These are phyloP conservation scores for Perodicticus potto DNA, from an alignment of 2,797 vertebrate species.

Conservation along the genomic window DNA sequence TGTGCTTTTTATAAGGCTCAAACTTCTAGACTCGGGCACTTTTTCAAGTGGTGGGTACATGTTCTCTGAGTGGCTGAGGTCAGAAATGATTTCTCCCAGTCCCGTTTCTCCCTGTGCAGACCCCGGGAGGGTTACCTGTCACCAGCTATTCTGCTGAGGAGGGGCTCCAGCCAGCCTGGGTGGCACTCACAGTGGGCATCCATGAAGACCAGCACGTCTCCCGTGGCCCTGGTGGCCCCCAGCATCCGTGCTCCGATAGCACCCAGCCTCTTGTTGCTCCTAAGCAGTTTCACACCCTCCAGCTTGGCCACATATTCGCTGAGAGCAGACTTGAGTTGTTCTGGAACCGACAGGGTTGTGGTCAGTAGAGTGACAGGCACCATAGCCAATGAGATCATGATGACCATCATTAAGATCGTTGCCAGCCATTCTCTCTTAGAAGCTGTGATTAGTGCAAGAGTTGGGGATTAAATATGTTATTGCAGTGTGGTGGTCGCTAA, in stretches of 20 bases:
- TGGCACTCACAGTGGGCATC: slow-evolving; percentile 94
- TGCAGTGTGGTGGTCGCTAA: background rate
- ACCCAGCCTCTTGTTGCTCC: slow-evolving; percentile 92
- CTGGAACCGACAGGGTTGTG: slow-evolving; percentile 82
- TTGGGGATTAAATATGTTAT: background rate
- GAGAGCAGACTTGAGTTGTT: slow-evolving; percentile 91
- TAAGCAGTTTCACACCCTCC: slow-evolving; percentile 92
- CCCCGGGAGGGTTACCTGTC: slow-evolving; percentile 88
- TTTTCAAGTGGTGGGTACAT: background rate
- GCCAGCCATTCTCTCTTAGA: background rate
- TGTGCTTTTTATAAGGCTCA: background rate
- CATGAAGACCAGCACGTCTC: slow-evolving; percentile 94
- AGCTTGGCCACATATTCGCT: slow-evolving; percentile 92
- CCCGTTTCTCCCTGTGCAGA: background rate
- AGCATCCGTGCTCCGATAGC: slow-evolving; percentile 90
- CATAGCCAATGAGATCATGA: background rate
- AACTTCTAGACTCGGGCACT: background rate
- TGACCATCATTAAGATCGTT: background rate
- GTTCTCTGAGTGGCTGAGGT: background rate
- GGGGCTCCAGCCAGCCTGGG: slow-evolving; percentile 93
- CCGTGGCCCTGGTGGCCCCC: slow-evolving; percentile 91
- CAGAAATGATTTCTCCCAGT: background rate
- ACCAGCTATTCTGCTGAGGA: slow-evolving; percentile 92
- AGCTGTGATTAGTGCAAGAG: background rate
- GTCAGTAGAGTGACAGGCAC: background rate